Base-by-base conservation (phyloP, 2,113 vertebrate genomes). In the Nothobranchius furzeri region DNA sequence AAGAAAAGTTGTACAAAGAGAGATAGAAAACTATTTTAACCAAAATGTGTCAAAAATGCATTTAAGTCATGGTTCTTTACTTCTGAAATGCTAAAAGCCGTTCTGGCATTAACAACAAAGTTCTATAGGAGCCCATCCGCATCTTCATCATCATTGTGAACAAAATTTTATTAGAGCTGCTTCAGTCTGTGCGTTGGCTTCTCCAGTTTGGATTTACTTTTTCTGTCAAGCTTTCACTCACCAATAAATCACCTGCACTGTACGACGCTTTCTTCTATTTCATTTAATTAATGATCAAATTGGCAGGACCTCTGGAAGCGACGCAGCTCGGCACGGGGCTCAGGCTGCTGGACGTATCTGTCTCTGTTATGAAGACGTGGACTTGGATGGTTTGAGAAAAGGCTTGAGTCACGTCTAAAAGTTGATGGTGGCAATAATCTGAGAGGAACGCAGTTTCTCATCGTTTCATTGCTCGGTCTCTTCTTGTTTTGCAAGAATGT, bases 371-470 rank as follows among this genome's bases (percentile, higher is more conserved):
- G 49, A 70, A 61, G 59, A 62, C 40, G 49, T 71, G 52, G 55
- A 53, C 42, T 49, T 48, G 20, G 8, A 47, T 58, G 48, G 49
- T 50, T 60, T 46, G 55, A 74, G 55, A 64, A 72, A 66, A 42
- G 40, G 13, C n/a, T 64, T 73, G 78, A 79, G 61, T 79, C 78
- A 75, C 65, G 36, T 10, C 45, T n/a, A 17, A 56, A 37, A 57
- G 53, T 56, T 64, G 42, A 60, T 30, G 30, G 30, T 30, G 30
- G 54, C 36, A 51, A 30, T 57, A 63, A 71, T 75, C 64, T 68
- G 12, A 73, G 24, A 54, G 7, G 15, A 6, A n/a, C 43, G 11
- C 2, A 65, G 20, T 36, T n/a, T 17, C 6, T 43, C 11, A 58
- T 7, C 2, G 6, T 24, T 25, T 25, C n/a, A 51, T 50, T 70